A percentile compares a stretch with the other conserved stretches of the same genome.
phyloP scores from a whole-genome alignment of 1,140 invertebrate genomes.

The Pseudomyrmex gracilis region DNA sequence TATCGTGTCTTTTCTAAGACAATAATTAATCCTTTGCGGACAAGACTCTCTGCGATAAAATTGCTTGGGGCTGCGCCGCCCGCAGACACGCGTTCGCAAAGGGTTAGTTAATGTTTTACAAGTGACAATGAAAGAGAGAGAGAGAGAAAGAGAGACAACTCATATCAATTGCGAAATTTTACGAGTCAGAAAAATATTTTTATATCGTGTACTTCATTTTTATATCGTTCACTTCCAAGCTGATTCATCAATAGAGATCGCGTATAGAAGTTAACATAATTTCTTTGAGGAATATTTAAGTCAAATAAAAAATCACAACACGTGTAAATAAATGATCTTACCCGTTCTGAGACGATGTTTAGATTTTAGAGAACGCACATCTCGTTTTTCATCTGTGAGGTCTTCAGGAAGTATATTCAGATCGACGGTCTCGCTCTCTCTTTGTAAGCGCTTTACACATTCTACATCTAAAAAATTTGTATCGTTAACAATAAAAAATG shows the following conservation, averaged over 20 bases:
- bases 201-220: too few species aligned
- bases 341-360: conserved; percentile 45
- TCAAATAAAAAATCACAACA: not conserved
- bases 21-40: too few species aligned
- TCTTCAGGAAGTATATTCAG: conserved; percentile 53
- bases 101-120: too few species aligned
- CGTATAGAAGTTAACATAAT: not conserved
- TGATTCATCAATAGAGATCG: too few species aligned
- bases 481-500: not conserved
- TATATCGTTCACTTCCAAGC: too few species aligned
- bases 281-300: not conserved
- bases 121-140: too few species aligned
- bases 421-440: conserved; percentile 51
- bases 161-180: not conserved
- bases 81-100: too few species aligned
- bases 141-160: too few species aligned
- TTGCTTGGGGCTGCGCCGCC: too few species aligned
- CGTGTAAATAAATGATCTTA: conserved; percentile 34
- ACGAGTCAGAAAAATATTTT: too few species aligned
- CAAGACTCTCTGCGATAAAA: too few species aligned
- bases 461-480: conserved; percentile 51
- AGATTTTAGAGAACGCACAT: conserved; percentile 56
- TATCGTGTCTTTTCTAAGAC: not conserved
- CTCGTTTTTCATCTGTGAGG: conserved; percentile 39
- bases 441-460: conserved; percentile 53